Evolutionary conservation across 2,797 vertebrate species (phyloP).

Genomic region (Enoplosus armatus): DNA sequence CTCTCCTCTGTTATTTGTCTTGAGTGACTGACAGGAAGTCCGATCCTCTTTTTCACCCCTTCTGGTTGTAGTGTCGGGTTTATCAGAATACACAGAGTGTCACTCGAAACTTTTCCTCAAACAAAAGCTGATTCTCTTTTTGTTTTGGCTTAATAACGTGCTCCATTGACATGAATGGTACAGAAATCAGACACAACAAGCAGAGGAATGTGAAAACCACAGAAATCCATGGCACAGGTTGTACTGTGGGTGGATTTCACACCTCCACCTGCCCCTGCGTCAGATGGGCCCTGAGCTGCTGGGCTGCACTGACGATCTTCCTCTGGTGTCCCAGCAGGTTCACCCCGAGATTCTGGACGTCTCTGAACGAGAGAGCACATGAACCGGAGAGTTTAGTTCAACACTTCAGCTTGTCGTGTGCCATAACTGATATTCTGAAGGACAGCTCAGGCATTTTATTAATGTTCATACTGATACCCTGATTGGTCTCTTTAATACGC

Average conservation of each 20-base stretch:
- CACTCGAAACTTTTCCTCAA: slow-evolving; percentile 20
- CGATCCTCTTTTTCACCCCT: slow-evolving; percentile 22
- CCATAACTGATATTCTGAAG: neutral
- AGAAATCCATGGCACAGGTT: slow-evolving; percentile 38
- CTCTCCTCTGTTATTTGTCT: slow-evolving; percentile 46
- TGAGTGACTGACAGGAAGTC: slow-evolving; percentile 39
- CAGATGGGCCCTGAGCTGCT: slow-evolving; percentile 88
- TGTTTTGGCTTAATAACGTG: slow-evolving; percentile 54
- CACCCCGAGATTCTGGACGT: slow-evolving; percentile 94
- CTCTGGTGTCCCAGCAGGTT: slow-evolving; percentile 96
- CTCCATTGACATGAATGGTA: slow-evolving; percentile 40
- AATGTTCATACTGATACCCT: neutral
- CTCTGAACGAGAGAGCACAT: slow-evolving; percentile 82
- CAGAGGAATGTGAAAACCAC: slow-evolving; percentile 55
- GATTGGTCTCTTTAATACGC: neutral
- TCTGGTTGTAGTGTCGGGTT: slow-evolving; percentile 54
- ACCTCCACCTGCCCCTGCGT: slow-evolving; percentile 88
- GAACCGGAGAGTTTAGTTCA: neutral
- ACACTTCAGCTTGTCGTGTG: slow-evolving; percentile 6
- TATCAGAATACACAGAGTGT: slow-evolving; percentile 39
- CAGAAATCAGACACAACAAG: slow-evolving; percentile 61
- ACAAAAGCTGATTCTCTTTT: slow-evolving; percentile 25
- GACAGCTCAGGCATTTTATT: neutral
- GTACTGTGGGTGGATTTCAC: slow-evolving; percentile 64
- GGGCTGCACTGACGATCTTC: slow-evolving; percentile 94